phyloP scores from a whole-genome alignment of 2,797 vertebrate genomes.

The Lithobates pipiens region DNA sequence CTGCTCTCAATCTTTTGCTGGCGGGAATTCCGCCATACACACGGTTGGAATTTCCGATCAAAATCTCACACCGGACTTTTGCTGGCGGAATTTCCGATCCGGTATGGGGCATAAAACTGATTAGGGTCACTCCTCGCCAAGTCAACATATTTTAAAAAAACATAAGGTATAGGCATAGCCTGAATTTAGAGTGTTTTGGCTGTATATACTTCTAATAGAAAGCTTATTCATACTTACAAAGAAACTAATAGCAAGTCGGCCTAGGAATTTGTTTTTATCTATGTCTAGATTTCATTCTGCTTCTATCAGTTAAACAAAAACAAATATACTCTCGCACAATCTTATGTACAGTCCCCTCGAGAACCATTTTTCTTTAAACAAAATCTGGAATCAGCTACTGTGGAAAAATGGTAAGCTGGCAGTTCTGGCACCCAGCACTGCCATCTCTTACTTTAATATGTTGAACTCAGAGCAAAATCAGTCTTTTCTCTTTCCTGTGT shows the following conservation, averaged over 20 bases:
- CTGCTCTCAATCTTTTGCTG: too few species aligned
- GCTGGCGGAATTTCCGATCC: too few species aligned
- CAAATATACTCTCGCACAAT: neutral
- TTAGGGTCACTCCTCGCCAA: neutral
- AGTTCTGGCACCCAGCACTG: constrained; percentile 35
- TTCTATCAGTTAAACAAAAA: neutral
- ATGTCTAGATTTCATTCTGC: neutral
- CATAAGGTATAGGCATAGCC: too few species aligned
- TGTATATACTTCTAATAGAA: neutral
- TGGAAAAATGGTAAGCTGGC: constrained; percentile 26
- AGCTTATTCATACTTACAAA: neutral
- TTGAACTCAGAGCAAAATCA: constrained; percentile 2
- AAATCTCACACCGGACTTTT: too few species aligned
- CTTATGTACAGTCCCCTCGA: neutral
- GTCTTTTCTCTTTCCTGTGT: constrained; percentile 55
- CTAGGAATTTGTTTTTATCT: neutral
- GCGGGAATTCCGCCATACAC: too few species aligned
- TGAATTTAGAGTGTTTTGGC: neutral
- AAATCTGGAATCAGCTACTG: constrained; percentile 22
- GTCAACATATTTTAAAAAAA: neutral
- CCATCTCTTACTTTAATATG: constrained; percentile 33
- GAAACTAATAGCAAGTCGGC: neutral
- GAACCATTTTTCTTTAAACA: constrained; percentile 12
- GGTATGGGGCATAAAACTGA: neutral
- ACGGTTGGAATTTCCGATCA: too few species aligned